Percentiles rank a stretch among this genome's conserved stretches.
These are phyloP conservation scores for Vultur gryphus DNA, from an alignment of 2,797 vertebrate genomes.

Conservation along the genomic window DNA sequence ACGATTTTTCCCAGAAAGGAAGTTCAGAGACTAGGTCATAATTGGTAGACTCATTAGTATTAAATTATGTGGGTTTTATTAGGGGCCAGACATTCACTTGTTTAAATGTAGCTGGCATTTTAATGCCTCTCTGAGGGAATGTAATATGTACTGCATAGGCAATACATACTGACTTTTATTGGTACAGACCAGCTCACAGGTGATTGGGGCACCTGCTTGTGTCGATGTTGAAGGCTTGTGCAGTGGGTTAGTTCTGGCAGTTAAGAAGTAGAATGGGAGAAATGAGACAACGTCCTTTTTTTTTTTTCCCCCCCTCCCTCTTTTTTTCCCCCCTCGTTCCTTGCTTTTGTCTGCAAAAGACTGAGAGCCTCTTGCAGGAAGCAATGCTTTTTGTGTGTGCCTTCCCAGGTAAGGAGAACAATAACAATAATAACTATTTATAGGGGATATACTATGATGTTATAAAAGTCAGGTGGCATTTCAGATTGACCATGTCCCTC, in stretches of 20 bases:
- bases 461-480: not conserved
- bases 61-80: constrained; percentile 69
- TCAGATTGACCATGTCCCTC: not conserved
- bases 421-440: not conserved
- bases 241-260: not conserved
- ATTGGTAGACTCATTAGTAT: constrained; percentile 65
- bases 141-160: constrained; percentile 35
- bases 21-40: constrained; percentile 55
- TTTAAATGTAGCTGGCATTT: constrained; percentile 66
- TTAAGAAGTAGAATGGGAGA: not conserved
- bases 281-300: not conserved
- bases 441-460: not conserved
- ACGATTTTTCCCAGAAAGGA: constrained; percentile 63
- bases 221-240: not conserved
- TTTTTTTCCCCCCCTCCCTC: too few species aligned
- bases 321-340: not conserved
- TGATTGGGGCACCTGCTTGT: constrained; percentile 28
- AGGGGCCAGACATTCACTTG: constrained; percentile 62
- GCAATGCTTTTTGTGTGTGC: not conserved
- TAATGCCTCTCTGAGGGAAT: constrained; percentile 59
- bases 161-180: constrained; percentile 53
- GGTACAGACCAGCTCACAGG: constrained; percentile 20
- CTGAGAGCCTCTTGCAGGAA: not conserved
- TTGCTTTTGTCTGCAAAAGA: not conserved
- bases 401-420: not conserved